phyloP scores from a whole-genome alignment of 1,140 invertebrate species.

The Thaumetopoea pityocampa region DNA sequence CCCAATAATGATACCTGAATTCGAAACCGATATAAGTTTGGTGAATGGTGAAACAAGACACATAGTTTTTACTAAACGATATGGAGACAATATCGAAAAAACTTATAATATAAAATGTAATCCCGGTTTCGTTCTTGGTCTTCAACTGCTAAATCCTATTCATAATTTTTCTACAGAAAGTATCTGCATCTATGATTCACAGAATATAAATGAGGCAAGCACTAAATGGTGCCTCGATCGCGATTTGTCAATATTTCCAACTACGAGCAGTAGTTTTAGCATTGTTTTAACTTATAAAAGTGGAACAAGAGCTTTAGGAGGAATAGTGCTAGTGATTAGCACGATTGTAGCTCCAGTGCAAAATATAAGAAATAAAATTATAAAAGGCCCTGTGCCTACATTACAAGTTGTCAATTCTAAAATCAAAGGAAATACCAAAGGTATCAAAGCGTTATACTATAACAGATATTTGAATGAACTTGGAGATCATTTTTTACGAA shows the following conservation, averaged over 20 bases:
- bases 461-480: conserved; percentile 90
- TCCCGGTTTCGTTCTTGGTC: conserved; percentile 86
- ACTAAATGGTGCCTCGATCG: conserved; percentile 86
- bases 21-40: conserved; percentile 79
- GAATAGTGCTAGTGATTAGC: conserved; percentile 88
- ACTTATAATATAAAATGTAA: conserved; percentile 80
- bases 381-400: conserved; percentile 86
- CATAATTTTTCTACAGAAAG: conserved; percentile 90
- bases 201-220: conserved; percentile 77
- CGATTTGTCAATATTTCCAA: conserved; percentile 91
- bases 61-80: conserved; percentile 82
- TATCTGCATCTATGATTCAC: conserved; percentile 86
- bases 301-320: conserved; percentile 85
- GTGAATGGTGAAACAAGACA: conserved; percentile 86
- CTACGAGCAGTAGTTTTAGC: conserved; percentile 88
- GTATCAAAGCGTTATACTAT: conserved; percentile 91
- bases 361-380: conserved; percentile 82
- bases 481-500: conserved; percentile 89
- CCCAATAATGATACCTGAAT: conserved; percentile 81
- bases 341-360: conserved; percentile 83
- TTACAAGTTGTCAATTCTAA: conserved; percentile 82
- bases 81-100: conserved; percentile 76
- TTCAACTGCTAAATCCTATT: conserved; percentile 91
- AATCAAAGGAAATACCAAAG: conserved; percentile 88
- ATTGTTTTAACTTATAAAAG: conserved; percentile 89